Evolutionary conservation across 2,888 invertebrate species (phyloP).

Genomic region (Scaptomyza flava): DNA sequence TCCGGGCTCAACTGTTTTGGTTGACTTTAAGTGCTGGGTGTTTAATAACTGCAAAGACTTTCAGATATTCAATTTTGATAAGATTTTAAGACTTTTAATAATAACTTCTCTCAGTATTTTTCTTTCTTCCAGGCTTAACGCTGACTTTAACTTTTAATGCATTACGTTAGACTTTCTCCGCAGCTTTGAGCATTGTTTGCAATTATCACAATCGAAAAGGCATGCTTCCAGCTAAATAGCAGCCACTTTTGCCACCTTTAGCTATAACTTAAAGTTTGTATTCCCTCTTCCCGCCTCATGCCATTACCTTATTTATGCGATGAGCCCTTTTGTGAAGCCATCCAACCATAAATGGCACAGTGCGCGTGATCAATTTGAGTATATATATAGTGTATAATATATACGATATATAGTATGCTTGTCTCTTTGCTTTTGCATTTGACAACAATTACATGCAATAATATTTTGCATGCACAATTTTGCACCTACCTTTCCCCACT

Average conservation of each 20-base stretch:
- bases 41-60: too few relatives aligned
- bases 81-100: too few relatives aligned
- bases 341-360: conserved; percentile 59
- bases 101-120: too few relatives aligned
- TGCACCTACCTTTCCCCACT: conserved; percentile 11
- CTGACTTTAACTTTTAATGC: too few relatives aligned
- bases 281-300: background rate
- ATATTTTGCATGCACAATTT: conserved; percentile 64
- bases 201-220: conserved; percentile 36
- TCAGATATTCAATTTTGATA: too few relatives aligned
- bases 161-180: too few relatives aligned
- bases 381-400: background rate
- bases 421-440: conserved; percentile 46
- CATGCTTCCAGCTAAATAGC: conserved; percentile 8
- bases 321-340: conserved; percentile 31
- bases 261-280: conserved; percentile 7
- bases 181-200: background rate
- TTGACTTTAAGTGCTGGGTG: too few relatives aligned
- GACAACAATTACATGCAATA: conserved; percentile 66
- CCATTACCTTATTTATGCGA: conserved; percentile 26
- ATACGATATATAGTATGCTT: conserved; percentile 31
- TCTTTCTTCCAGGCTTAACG: too few relatives aligned
- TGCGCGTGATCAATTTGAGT: conserved; percentile 58
- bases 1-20: too few relatives aligned
- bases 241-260: conserved; percentile 62